Base-by-base conservation (phyloP, 2,888 invertebrate genomes). In the Macaria liturata region DNA sequence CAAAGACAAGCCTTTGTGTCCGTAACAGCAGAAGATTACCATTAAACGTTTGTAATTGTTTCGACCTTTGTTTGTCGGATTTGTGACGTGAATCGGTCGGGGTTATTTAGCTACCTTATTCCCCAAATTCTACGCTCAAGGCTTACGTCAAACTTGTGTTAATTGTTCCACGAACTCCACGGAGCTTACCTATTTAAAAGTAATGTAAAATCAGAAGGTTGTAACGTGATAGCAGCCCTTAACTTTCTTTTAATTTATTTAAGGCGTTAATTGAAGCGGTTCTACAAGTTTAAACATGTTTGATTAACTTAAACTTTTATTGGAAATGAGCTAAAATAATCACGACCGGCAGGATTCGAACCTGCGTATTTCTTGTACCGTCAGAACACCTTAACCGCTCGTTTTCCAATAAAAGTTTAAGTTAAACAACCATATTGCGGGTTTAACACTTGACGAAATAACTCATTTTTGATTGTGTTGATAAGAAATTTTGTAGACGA, bases 81-180 rank as follows among this genome's bases (percentile, higher is more conserved):
- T 62, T 55, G 63, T 62, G 55, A 49, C 53, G 61, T 49, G 55
- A 59, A 53, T 34, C 55, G 61, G 55, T 60, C 45, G 47, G 60
- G 53, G 61, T 63, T 60, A 61, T 57, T 57, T 57, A 62, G 63
- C 54, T 58, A 31, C 45, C 37, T 31, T 9, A 59, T 42, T 43
- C 53, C 52, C 42, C 44, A 48, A 58, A 59, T 46, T 59, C 54
- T 44, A 48, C 31, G 53, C 53, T 49, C 51, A 53, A 59, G 54
- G 55, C 53, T 47, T 58, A 46, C 62, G 57, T 61, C 53, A 59
- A 61, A 62, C 56, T 66, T 66, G 59, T 59, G 48, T 61, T 62
- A 61, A 66, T 66, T 64, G 54, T 52, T 45, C 49, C 57, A 46
- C 8, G 54, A 56, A 64, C 58, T 59, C 48, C 49, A 46, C 45